Evolutionary conservation across 1,140 invertebrate species (phyloP).

Genomic region (Trigoniulus corallinus): DNA sequence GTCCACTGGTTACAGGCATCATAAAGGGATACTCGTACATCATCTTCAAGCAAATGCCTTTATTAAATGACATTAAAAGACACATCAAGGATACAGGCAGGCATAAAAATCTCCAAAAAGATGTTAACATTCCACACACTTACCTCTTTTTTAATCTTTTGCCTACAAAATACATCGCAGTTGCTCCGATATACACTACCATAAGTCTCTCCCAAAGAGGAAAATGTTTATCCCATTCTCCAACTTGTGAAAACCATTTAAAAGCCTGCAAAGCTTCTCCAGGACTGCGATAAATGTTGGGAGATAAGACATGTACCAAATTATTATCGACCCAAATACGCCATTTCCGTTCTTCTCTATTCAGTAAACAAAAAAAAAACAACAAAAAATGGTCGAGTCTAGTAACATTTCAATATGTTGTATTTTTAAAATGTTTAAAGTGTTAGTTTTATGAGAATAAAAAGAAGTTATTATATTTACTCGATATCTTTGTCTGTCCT

Average conservation of each 20-base stretch:
- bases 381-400: neutral
- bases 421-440: no score
- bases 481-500: no score
- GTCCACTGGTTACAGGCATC: constrained; percentile 73
- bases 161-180: constrained; percentile 83
- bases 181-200: constrained; percentile 85
- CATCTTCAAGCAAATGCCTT: constrained; percentile 65
- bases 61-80: no score
- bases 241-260: constrained; percentile 73
- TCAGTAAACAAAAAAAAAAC: neutral
- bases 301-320: constrained; percentile 82
- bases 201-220: constrained; percentile 61
- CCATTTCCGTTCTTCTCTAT: constrained; percentile 70
- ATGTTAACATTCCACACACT: no score
- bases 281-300: constrained; percentile 84
- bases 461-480: no score
- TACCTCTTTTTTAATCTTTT: constrained; percentile 73
- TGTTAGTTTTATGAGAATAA: no score
- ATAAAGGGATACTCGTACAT: constrained; percentile 78
- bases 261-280: constrained; percentile 76
- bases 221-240: constrained; percentile 83
- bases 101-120: no score
- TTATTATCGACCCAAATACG: constrained; percentile 82
- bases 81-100: no score
- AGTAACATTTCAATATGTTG: no score